These are phyloP conservation scores for Volucella zonaria DNA, from an alignment of 2,888 invertebrate genomes.

Conservation along the genomic window DNA sequence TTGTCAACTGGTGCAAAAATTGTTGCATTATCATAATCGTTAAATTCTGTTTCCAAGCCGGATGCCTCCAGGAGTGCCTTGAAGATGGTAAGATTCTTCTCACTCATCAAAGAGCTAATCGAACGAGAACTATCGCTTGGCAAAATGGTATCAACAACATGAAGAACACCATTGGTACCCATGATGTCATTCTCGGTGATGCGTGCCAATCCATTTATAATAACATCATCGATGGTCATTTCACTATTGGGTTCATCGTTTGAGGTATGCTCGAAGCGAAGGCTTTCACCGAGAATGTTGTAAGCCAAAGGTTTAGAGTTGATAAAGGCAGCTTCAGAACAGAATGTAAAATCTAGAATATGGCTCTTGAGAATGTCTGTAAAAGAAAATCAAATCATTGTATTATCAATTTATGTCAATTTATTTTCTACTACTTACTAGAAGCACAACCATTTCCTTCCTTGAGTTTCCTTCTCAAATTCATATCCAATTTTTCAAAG, in stretches of 20 bases:
- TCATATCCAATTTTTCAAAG: conserved; percentile 85
- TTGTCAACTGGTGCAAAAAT: conserved; percentile 87
- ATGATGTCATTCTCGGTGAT: conserved; percentile 85
- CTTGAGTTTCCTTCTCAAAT: conserved; percentile 83
- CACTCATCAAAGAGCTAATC: conserved; percentile 83
- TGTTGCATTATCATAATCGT: conserved; percentile 85
- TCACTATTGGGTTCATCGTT: conserved; percentile 84
- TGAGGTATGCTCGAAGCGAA: conserved; percentile 81
- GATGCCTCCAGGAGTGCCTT: conserved; percentile 84
- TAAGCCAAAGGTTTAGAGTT: conserved; percentile 81
- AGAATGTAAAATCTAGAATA: conserved; percentile 87
- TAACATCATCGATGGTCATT: conserved; percentile 83
- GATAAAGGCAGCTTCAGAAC: conserved; percentile 85
- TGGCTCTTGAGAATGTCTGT: conserved; percentile 87
- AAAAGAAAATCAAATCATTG: conserved; percentile 13
- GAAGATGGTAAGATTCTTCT: conserved; percentile 86
- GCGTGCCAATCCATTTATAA: conserved; percentile 85
- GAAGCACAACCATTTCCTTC: conserved; percentile 85
- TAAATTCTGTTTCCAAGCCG: conserved; percentile 84
- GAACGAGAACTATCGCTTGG: conserved; percentile 85
- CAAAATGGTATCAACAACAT: conserved; percentile 87
- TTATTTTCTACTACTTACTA: conserved; percentile 83
- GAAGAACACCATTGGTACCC: conserved; percentile 89
- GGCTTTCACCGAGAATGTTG: conserved; percentile 81
- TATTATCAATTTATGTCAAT: not conserved